phyloP scores from a whole-genome alignment of 2,113 vertebrate species.

The Megalops atlanticus region DNA sequence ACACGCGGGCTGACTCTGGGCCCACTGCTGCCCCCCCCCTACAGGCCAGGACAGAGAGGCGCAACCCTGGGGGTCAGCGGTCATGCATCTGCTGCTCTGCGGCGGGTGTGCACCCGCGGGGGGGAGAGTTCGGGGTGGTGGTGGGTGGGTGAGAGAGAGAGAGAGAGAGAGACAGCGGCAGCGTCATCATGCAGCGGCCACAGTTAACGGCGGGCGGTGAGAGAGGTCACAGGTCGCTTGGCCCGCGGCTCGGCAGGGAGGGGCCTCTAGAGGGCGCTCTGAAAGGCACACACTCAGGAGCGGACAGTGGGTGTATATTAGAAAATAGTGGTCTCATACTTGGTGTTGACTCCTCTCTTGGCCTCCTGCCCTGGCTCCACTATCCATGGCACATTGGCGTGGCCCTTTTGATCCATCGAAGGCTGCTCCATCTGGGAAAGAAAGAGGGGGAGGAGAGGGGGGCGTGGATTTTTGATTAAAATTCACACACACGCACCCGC shows the following conservation, averaged over 20 bases:
- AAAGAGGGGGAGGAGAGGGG: not conserved
- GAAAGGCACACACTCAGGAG: conserved; percentile 94
- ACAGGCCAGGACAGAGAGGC: conserved; percentile 70
- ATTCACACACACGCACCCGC: conserved; percentile 20
- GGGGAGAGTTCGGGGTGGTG: conserved; percentile 50
- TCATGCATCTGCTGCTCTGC: conserved; percentile 74
- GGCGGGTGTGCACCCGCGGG: conserved; percentile 73
- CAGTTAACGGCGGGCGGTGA: conserved; percentile 75
- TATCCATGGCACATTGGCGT: conserved; percentile 97
- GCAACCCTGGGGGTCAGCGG: conserved; percentile 69
- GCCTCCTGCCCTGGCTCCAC: conserved; percentile 98
- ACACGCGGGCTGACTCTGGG: conserved; percentile 47
- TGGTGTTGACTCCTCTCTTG: conserved; percentile 99
- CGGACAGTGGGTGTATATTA: conserved; percentile 87
- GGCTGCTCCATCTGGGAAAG: conserved; percentile 91
- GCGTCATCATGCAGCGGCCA: conserved; percentile 84
- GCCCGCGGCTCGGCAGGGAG: conserved; percentile 72
- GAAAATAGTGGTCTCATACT: conserved; percentile 99
- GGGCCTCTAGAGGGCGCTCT: conserved; percentile 80
- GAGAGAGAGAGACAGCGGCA: conserved; percentile 61
- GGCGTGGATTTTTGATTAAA: not conserved
- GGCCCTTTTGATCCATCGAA: conserved; percentile 94
- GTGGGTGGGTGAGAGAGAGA: conserved; percentile 33
- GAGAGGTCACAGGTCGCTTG: conserved; percentile 80
- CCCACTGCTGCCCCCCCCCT: conserved; percentile 67